Evolutionary conservation across 2,113 vertebrate species (phyloP).

Genomic region (Hoplias malabaricus): DNA sequence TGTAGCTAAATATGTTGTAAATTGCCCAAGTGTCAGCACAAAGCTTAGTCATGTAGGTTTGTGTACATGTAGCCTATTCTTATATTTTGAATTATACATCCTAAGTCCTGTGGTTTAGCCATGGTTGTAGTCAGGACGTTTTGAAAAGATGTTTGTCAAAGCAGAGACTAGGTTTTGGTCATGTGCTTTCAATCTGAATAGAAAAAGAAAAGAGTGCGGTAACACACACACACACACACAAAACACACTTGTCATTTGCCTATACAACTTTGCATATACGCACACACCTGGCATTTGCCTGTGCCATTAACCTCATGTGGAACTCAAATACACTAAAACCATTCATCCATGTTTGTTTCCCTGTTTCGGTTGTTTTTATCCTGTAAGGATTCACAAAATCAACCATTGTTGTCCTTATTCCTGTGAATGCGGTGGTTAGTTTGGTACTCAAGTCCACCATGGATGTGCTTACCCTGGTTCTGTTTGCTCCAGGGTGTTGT

Average conservation of each 20-base stretch:
- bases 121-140: not conserved
- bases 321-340: not conserved
- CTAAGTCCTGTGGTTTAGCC: not conserved
- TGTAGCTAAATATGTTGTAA: too few species aligned
- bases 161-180: not conserved
- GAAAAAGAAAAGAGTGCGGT: not conserved
- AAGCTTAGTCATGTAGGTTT: not conserved
- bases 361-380: not conserved
- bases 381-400: not conserved
- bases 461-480: not conserved
- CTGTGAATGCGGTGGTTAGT: not conserved
- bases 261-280: conserved; percentile 15
- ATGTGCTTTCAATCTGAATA: not conserved
- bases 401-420: not conserved
- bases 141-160: conserved; percentile 4
- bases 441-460: too few species aligned
- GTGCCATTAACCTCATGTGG: conserved; percentile 8
- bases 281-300: conserved; percentile 17
- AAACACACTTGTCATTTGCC: not conserved
- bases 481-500: not conserved
- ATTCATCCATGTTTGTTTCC: not conserved
- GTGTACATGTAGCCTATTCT: not conserved
- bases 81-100: not conserved
- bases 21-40: too few species aligned
- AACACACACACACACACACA: not conserved